Percentiles rank a stretch among this genome's conserved stretches.
Conservation (phyloP, 2,113 vertebrate species). For the Hippolais icterina region DNA sequence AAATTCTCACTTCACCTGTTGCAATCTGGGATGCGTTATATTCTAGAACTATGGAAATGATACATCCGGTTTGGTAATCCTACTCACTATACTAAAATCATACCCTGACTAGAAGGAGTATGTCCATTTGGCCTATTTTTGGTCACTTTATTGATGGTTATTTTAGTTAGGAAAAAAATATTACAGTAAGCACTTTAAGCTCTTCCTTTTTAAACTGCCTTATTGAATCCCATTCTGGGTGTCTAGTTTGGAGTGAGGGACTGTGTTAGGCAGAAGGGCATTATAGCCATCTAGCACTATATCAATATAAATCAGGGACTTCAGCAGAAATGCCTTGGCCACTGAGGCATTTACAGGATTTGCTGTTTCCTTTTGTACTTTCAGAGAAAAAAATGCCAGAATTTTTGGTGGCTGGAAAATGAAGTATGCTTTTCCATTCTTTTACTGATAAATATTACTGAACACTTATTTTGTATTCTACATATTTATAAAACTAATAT, state of each 20-base stretch:
- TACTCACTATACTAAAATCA: neutral
- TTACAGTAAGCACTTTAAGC: neutral
- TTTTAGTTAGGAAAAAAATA: neutral
- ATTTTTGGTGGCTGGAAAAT: neutral
- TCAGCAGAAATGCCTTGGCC: neutral
- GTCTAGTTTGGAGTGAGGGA: neutral
- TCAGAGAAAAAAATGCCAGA: neutral
- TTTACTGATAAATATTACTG: neutral
- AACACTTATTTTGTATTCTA: neutral
- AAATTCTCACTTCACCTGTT: neutral
- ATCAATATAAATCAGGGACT: neutral
- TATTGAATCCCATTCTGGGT: neutral
- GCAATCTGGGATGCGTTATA: neutral
- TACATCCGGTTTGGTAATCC: neutral
- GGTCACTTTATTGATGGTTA: neutral
- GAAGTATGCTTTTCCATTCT: neutral
- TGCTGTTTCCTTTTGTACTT: neutral
- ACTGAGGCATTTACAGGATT: neutral
- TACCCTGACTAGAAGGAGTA: neutral
- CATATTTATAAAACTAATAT: neutral
- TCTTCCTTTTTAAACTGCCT: neutral
- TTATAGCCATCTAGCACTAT: neutral
- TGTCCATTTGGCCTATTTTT: neutral
- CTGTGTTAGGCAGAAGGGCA: neutral
- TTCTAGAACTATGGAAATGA: neutral